Evolutionary conservation across 2,888 invertebrate genomes (phyloP), one percentile per base, ranked within the genome.

Genomic region (Pseudanteris insignis): DNA sequence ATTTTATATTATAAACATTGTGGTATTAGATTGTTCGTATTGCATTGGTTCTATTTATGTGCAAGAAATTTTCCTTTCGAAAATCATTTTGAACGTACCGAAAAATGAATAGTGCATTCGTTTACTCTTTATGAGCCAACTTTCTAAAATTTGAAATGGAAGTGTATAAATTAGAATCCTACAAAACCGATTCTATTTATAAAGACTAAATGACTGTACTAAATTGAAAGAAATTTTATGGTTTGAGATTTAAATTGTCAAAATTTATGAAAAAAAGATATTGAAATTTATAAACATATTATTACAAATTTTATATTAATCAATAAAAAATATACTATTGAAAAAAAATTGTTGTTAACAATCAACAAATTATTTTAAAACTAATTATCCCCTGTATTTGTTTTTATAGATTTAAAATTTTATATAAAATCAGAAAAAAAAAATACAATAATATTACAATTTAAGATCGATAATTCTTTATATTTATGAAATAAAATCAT

Each of bases 261-360:
- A 57, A 48, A 57, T 41, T 47, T 43, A 40, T 44, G 32, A 18
- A 2, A 32, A 38, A 44, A 50, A 37, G 37, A n/a, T n/a, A 50
- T 50, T 44, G 24, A 44, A 33, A 44, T 36, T 50, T 58, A 48
- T 50, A 50, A 32, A 4, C 28, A 46, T 46, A 41, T 44, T 37
- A 55, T 46, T 2, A 10, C n/a, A 57, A 37, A 13, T 57, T 57
- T 57, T 48, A 36, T 47, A 57, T 46, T 53, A 25, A 34, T 14
- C 33, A 34, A 29, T 36, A 24, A 51, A 51, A 28, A 36, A 51
- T 41, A 37, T 14, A 13, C 30, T 43, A 43, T 32, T 32, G 7
- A 21, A 21, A 21, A 21, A 21, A 21, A 21, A n/a, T n/a, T n/a
- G n/a, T n/a, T n/a, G n/a, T n/a, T n/a, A n/a, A n/a, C n/a, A n/a